phyloP scores from a whole-genome alignment of 2,888 invertebrate species.

The Eristalinus sepulchralis region DNA sequence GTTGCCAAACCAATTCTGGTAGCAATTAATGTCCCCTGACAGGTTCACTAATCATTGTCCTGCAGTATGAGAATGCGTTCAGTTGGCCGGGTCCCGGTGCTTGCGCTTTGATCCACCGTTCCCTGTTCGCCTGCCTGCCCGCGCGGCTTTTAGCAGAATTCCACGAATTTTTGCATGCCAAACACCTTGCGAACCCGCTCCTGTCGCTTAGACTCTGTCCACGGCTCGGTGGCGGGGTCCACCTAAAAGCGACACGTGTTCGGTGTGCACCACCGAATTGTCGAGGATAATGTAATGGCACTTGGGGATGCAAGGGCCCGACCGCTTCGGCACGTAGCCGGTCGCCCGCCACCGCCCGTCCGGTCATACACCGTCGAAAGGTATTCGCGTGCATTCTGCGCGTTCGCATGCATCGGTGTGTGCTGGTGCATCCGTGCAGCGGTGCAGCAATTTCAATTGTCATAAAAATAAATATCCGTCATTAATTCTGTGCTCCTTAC shows the following conservation, averaged over 20 bases:
- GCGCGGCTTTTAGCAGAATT: constrained; percentile 26
- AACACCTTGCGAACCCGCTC: constrained; percentile 53
- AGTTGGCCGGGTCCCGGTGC: neutral
- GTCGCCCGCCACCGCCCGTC: neutral
- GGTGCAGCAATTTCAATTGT: constrained; percentile 62
- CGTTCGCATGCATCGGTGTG: neutral
- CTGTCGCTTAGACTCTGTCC: neutral
- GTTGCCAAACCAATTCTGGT: constrained; percentile 14
- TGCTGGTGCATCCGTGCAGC: constrained; percentile 35
- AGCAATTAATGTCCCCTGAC: constrained; percentile 63
- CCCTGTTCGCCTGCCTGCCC: neutral
- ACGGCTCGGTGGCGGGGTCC: neutral
- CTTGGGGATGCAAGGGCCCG: constrained; percentile 7
- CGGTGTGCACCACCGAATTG: constrained; percentile 34
- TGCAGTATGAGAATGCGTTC: constrained; percentile 11
- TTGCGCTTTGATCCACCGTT: constrained; percentile 29
- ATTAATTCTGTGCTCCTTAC: constrained; percentile 58
- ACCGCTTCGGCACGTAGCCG: constrained; percentile 11
- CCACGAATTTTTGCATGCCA: constrained; percentile 48
- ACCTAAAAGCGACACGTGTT: constrained; percentile 55
- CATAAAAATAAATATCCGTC: constrained; percentile 67
- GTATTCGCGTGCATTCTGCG: neutral
- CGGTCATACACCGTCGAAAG: neutral
- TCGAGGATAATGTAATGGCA: constrained; percentile 16
- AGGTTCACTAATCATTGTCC: constrained; percentile 60